Base-by-base conservation (phyloP, 2,888 invertebrate species). In the Acanthopleura granulata region DNA sequence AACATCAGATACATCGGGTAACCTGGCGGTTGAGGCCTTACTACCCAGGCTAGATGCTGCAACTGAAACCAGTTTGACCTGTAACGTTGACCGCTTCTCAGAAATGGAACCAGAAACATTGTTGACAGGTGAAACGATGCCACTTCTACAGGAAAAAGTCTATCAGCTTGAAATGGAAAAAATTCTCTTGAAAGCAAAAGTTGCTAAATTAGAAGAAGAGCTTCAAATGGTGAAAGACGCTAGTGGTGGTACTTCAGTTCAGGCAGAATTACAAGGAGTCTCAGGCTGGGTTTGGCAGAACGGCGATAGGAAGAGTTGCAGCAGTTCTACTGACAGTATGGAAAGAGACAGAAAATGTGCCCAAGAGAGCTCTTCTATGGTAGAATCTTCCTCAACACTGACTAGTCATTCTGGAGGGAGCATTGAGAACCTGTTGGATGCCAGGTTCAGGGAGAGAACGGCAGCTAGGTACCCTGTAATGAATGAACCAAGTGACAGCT, bases 181-280 rank as follows among this genome's bases (percentile, higher is more conserved):
- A 22, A 71, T 71, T 4, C 29, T 66, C 3, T 66, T 66, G 66
- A 66, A 66, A 66, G 66, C 66, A 27, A 30, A 72, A 25, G 75
- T 75, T 62, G 50, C 72, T 15, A 62, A 49, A 40, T 49, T 74
- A 30, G 50, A 74, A 70, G 50, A 49, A 18, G 74, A 74, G 50
- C n/a, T 74, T n/a, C 22, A 49, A 11, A 71, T 3, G n/a, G 22
- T 66, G 15, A 27, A 22, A 6, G 22, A 16, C 29, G 9, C 30
- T 71, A 6, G 25, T 14, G 16, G 9, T 49, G 50, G 71, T 18
- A 1, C 49, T 4, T 3, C 40, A 22, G 49, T 15, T 14, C 29
- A 16, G 40, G 29, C 27, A 25, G 40, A 40, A 40, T 40, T 9
- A 40, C 40, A 40, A 6, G 40, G 40, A 40, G 30, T 66, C 16